Base-by-base conservation (phyloP, 2,113 vertebrate species). In the Ophthalmolycus amberensis region DNA sequence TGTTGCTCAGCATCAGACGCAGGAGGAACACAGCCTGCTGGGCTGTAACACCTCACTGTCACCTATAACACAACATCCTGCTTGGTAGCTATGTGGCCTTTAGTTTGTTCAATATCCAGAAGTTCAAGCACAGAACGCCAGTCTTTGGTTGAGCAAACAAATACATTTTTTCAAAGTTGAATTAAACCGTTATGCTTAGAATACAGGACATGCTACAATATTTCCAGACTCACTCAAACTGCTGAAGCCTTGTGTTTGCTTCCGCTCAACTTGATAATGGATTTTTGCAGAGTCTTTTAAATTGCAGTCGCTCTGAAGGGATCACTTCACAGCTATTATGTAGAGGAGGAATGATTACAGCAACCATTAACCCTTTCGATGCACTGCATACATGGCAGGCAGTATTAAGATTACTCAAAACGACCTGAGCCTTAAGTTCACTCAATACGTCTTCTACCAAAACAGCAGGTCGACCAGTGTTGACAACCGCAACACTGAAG, bases 1-100 rank as follows among this genome's bases (percentile, higher is more conserved):
- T 75, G 37, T 18, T 60, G 58, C 72, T 50, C 14, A 16, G 72
- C 42, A 48, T 48, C 6, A 48, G 10, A 22, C 8, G 27, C 72
- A 75, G 29, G 60, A 65, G 46, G 46, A 50, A n/a, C 42, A 32
- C 22, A 38, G 46, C 48, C 25, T 29, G 62, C 63, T 67, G 62
- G 3, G 48, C 37, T 56, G 10, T 71, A 22, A 56, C 42, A 6
- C n/a, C 37, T 66, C 50, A 15, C 15, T 9, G 34, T 66, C 63
- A 65, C 29, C 29, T 29, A 29, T 2, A 29, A 29, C 29, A 56
- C 37, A 54, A 66, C 29, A 65, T 40, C 15, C 37, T 40, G 34
- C 4, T 32, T 65, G 54, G 20, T 38, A 40, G 9, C n/a, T 32
- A 42, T 56, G 34, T 29, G 25, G 46, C 74, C 34, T 42, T 66